Evolutionary conservation across 2,113 vertebrate genomes (phyloP), one percentile per base, ranked within the genome.

Genomic region (Telmatochromis sp.): DNA sequence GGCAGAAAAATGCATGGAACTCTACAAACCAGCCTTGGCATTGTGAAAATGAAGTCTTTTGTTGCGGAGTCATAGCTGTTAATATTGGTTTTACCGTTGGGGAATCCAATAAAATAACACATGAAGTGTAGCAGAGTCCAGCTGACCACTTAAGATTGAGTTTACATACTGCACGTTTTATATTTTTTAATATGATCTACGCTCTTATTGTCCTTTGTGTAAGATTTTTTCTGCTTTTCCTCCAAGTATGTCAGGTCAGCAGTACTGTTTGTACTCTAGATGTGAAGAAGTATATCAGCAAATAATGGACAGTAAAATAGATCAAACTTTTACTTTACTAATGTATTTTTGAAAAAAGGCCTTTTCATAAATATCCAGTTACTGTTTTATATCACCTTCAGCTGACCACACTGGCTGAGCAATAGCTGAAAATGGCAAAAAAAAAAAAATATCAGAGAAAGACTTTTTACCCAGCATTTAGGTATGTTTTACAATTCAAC

Each of bases 191-290:
- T 21, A 79, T 53, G 47, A 40, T 80, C 11, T 71, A 26, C 3
- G 2, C 9, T 71, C 45, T 85, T 91, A 75, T 87, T 93, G 57
- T 89, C 60, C 23, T 82, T 73, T 45, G 19, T 42, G 88, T 88
- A 80, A 85, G 84, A 90, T 83, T 42, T 81, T 83, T 81, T 73
- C 42, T 65, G 14, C 17, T 37, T 55, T 37, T 75, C 10, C 57
- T 9, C 28, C 5, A 55, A 84, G 81, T 45, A 15, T 51, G 33
- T 73, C 15, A 83, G 87, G 65, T 89, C 85, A 89, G 80, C 2
- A 75, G 19, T 75, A 86, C 40, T 82, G 35, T 57, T 89, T 50
- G 58, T 50, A 28, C 31, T 11, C 9, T 86, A 54, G 78, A 57
- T 80, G 37, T 40, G 60, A 89, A 71, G 65, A 42, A 86, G 45